A percentile compares a stretch with the other conserved stretches of the same genome.
These are phyloP conservation scores for Canis aureus DNA, from an alignment of 2,113 vertebrate genomes.

Conservation along the genomic window DNA sequence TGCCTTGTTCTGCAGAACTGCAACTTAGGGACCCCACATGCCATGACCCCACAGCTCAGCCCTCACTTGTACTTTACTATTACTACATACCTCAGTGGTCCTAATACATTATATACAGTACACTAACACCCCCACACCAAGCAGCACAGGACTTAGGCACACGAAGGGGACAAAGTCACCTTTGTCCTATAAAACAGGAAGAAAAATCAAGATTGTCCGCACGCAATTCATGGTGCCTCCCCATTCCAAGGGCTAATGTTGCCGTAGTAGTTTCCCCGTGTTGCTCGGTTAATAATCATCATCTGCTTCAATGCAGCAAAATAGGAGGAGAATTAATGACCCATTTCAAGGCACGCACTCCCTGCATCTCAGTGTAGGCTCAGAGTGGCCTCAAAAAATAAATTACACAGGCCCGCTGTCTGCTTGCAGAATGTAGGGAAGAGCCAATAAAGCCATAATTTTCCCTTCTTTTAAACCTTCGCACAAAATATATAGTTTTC, in stretches of 20 bases:
- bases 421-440: not conserved
- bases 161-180: not conserved
- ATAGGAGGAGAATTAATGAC: not conserved
- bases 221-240: not conserved
- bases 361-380: not conserved
- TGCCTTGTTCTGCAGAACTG: not conserved
- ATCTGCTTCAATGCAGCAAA: not conserved
- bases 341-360: not conserved
- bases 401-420: not conserved
- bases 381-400: not conserved
- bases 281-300: not conserved
- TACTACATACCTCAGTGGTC: not conserved
- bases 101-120: not conserved
- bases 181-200: not conserved
- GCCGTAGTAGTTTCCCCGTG: not conserved
- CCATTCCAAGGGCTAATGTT: not conserved
- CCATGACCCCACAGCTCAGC: rapidly evolving
- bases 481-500: conserved; percentile 19
- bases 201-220: not conserved
- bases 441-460: not conserved
- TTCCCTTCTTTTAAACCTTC: not conserved
- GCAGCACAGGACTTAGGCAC: not conserved
- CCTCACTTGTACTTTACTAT: not conserved
- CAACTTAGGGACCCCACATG: not conserved
- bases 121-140: not conserved